Evolutionary conservation across 1,140 invertebrate genomes (phyloP), one percentile per base, ranked within the genome.

Genomic region (Palaemon carinicauda): DNA sequence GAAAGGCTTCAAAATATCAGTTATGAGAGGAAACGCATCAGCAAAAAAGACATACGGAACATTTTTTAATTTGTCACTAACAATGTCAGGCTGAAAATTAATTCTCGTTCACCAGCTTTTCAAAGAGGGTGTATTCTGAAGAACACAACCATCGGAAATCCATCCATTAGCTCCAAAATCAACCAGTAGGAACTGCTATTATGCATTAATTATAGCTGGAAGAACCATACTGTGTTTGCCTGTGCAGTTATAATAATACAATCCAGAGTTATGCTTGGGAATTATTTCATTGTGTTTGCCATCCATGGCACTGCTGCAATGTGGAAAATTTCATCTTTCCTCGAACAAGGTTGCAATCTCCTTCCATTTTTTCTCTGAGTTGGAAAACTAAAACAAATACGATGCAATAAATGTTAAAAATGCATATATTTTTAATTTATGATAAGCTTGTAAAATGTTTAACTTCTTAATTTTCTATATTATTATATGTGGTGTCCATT

Each of bases 381-480:
- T 79, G 77, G 77, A 50, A 79, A 79, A 79, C 77, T 79, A 50
- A 79, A 79, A 79, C 77, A 79, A 79, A 79, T 50, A 79, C n/a
- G 41, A n/a, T 33, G 33, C 33, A 41, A 41, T 41, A 41, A 3
- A 41, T 41, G 3, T 41, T 41, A 41, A 41, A 41, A 41, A 60
- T n/a, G 17, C 14, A n/a, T 60, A 60, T n/a, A 60, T 60, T 60
- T 60, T 60, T 4, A 53, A 79, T 21, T 52, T 79, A 14, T 79
- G 24, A 1, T 53, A 10, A 21, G n/a, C 41, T 33, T 53, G 77
- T 53, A 53, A 79, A 79, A 24, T 53, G 10, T 79, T 50, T 77
- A 77, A 19, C 53, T 79, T 79, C 77, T 24, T 79, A 79, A 52
- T 79, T 79, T 79, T 7, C 53, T 79, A 52, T 79, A 21, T 53